Conservation (phyloP, 2,888 invertebrate genomes). For the Dexiosoma caninum region DNA sequence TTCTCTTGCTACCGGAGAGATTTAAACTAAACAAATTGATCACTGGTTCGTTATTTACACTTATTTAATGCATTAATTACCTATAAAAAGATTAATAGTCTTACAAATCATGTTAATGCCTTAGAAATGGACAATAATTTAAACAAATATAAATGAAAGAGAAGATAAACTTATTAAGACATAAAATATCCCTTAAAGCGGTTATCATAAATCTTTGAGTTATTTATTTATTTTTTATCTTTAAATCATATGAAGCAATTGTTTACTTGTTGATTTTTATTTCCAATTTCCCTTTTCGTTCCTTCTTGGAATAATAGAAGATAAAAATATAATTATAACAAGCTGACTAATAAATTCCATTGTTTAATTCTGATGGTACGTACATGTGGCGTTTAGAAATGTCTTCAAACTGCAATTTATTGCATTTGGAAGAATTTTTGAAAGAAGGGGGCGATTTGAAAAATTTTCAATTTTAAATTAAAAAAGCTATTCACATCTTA, state of each 20-base stretch:
- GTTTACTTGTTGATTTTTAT: background rate
- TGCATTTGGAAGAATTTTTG: background rate
- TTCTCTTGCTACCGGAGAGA: background rate
- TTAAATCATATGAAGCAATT: slow-evolving; percentile 1
- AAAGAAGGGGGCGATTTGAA: background rate
- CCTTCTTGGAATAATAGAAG: background rate
- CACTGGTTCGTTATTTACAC: slow-evolving; percentile 39
- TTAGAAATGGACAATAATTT: background rate
- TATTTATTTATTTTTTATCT: background rate
- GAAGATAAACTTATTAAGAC: background rate
- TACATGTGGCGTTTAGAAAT: slow-evolving; percentile 28
- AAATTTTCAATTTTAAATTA: background rate
- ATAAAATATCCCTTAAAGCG: background rate
- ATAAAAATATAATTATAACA: slow-evolving; percentile 39
- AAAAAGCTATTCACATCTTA: background rate
- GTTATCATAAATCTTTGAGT: background rate
- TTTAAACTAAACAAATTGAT: slow-evolving; percentile 20
- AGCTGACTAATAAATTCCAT: slow-evolving; percentile 25
- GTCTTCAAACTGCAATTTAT: slow-evolving; percentile 6
- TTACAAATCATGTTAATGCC: slow-evolving; percentile 15
- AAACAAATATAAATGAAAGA: background rate
- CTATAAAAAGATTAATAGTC: slow-evolving; percentile 37
- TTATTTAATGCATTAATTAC: slow-evolving; percentile 49
- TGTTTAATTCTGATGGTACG: background rate
- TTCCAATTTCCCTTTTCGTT: background rate